Evolutionary conservation across 2,888 invertebrate genomes (phyloP), one percentile per base, ranked within the genome.

Genomic region (Thyatira batis): DNA sequence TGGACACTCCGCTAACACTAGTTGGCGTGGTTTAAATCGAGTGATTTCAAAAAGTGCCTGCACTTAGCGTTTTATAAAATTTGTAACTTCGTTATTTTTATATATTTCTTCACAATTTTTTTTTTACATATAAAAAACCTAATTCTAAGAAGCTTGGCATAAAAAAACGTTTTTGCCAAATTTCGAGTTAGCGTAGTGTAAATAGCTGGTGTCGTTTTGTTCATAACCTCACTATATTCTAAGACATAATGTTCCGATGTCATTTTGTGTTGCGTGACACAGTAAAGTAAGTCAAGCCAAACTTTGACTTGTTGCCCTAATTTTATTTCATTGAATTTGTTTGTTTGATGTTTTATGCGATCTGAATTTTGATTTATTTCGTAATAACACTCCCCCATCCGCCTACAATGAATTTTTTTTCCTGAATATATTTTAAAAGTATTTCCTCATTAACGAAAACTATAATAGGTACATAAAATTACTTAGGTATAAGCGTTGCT

Each of bases 221-320:
- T 72, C 57, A 67, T 68, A 71, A 74, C 69, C 69, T 67, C 73
- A 72, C 70, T 69, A 78, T 75, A 80, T 78, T 69, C 64, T 73
- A 61, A 67, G 70, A 82, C 80, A 81, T 83, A 76, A 83, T 82
- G 80, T 81, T 77, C 68, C 73, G 74, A 73, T 83, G 83, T 85
- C 79, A 76, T 81, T 82, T 72, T 67, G 65, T 58, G 62, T 88
- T 77, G 91, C 90, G 90, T 90, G 90, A 83, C 80, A 67, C 66
- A 63, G 67, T 62, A 74, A 82, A 82, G 85, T 90, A 87, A 87
- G 79, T 89, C 87, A 88, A 77, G 71, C 69, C 69, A 79, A 84
- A 84, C 72, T 86, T 85, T 79, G 84, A 82, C 81, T 85, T 85
- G 83, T 84, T 84, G 80, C 79, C 85, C 85, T 84, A 84, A 87